A percentile compares a stretch with the other conserved stretches of the same genome.
Conservation (phyloP, 92 coral and sea anemone species). For the Phenganax marumi region DNA sequence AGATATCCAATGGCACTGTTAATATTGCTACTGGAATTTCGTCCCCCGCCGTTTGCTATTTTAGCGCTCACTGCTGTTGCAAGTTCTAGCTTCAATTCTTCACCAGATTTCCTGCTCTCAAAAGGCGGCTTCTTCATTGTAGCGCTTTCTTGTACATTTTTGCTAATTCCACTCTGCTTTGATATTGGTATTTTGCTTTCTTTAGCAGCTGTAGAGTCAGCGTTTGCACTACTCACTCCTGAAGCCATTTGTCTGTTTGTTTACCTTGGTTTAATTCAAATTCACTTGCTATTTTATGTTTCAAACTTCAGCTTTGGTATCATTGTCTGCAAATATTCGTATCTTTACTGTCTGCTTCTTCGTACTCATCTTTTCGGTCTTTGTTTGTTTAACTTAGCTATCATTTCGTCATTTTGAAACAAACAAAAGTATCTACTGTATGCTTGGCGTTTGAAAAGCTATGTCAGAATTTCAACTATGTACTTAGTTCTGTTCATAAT, state of each 20-base stretch:
- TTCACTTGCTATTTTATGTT: no score
- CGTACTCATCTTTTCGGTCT: no score
- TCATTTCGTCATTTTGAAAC: no score
- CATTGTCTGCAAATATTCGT: no score
- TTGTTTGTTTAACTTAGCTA: no score
- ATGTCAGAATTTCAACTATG: no score
- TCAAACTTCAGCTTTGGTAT: no score
- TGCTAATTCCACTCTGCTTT: background rate
- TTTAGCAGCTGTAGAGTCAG: background rate
- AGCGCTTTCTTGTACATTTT: background rate
- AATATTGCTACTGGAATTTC: background rate
- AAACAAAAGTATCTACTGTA: no score
- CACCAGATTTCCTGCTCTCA: slow-evolving; percentile 23
- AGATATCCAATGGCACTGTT: slow-evolving; percentile 38
- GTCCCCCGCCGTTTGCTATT: slow-evolving; percentile 9
- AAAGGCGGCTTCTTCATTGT: background rate
- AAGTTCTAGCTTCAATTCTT: slow-evolving; percentile 26
- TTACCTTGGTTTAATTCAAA: no score
- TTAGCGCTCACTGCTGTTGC: slow-evolving; percentile 39
- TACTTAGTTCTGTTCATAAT: no score
- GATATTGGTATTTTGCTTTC: slow-evolving; percentile 18
- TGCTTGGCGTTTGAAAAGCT: no score
- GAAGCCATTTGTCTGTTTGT: slow-evolving; percentile 12
- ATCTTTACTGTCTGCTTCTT: no score
- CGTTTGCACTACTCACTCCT: background rate